Evolutionary conservation across 2,888 invertebrate species (phyloP), one percentile per base, ranked within the genome.

Genomic region (Oligia fasciuncula): DNA sequence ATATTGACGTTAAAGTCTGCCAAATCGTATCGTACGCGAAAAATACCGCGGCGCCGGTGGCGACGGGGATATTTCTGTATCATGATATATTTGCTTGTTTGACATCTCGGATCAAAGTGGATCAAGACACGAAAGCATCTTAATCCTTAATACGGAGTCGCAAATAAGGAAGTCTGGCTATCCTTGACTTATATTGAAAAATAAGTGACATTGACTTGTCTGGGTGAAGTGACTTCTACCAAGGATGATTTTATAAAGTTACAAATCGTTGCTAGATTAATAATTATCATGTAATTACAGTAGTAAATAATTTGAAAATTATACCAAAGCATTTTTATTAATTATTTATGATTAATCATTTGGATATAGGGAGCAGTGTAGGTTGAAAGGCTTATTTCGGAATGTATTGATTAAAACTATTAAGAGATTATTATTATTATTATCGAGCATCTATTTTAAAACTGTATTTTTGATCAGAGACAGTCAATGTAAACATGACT

Each of bases 1-100:
- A 77, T 73, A 80, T 77, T 74, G 70, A 67, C 76, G 71, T 23
- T 40, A 80, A 71, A 76, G 86, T 81, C 88, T 91, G 93, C 92
- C 92, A 93, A 93, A 91, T 90, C 76, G 86, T 84, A 88, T 76
- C 73, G 82, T 86, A 87, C 80, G 88, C 84, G 85, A 88, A 90
- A 89, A 90, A 88, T 88, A 88, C 80, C 79, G 49, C 89, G 81
- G 89, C 90, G 89, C 90, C 90, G 88, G 65, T 89, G 88, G 86
- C 83, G 85, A 91, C 91, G 54, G 46, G 73, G 77, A 85, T 93
- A 93, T 91, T 93, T 90, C 79, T 80, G 88, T 89, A 87, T 79
- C 83, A 79, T 83, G 72, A 83, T 63, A 81, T 81, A 79, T 87
- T 88, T 73, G 66, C 66, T 84, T 87, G 89, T 90, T 92, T 92